These are phyloP conservation scores for Xylocopa sonorina DNA, from an alignment of 1,140 invertebrate species.

Conservation along the genomic window DNA sequence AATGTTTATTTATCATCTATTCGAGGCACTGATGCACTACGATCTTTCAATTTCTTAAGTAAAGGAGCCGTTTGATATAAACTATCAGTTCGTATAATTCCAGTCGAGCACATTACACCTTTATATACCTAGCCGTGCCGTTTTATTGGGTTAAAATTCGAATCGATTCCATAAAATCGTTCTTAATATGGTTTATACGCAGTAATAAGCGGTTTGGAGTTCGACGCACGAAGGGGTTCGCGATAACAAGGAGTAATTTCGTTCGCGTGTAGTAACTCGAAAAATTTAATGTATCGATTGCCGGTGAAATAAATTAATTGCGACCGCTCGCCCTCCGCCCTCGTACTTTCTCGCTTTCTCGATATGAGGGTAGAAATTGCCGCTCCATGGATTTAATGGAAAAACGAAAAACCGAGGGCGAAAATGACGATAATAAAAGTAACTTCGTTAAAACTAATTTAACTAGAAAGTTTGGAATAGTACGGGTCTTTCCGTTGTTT, in stretches of 20 bases:
- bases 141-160: background rate
- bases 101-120: background rate
- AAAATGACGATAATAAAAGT: slow-evolving; percentile 47
- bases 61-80: background rate
- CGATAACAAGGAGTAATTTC: slow-evolving; percentile 18
- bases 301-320: background rate
- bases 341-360: background rate
- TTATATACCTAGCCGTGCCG: background rate
- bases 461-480: slow-evolving; percentile 39
- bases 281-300: slow-evolving; percentile 19
- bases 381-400: background rate
- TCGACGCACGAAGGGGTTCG: background rate
- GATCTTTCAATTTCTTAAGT: background rate
- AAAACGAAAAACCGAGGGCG: slow-evolving; percentile 5
- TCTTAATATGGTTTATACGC: slow-evolving; percentile 6
- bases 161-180: slow-evolving; percentile 1
- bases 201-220: slow-evolving; percentile 23
- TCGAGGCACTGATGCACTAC: background rate
- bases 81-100: background rate
- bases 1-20: background rate
- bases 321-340: background rate
- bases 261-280: slow-evolving; percentile 7
- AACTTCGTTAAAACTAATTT: slow-evolving; percentile 53
- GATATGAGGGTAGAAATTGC: slow-evolving; percentile 6
- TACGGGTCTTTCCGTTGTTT: slow-evolving; percentile 22